Evolutionary conservation across 2,113 vertebrate species (phyloP), one percentile per base, ranked within the genome.

Genomic region (Gopherus flavomarginatus): DNA sequence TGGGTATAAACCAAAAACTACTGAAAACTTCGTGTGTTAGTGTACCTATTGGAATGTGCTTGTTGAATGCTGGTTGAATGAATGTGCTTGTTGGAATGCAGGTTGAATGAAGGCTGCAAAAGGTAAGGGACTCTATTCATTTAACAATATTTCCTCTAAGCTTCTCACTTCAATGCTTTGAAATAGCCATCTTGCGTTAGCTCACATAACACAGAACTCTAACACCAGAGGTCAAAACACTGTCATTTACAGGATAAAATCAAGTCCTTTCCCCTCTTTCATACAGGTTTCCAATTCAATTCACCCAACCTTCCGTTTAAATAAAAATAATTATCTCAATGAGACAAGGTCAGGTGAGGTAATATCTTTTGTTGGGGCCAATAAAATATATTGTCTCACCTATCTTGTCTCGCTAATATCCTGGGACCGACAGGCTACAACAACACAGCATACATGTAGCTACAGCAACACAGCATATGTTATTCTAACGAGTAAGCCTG

Each of bases 1-100:
- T 92, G 81, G 90, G 53, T 89, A 85, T 53, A 89, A 92, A 86
- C 52, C 49, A 85, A 91, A 94, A 72, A 84, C 81, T 65, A 95
- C 83, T 93, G 95, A 97, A 96, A 35, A 92, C 62, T 11, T 86
- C 85, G 89, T 81, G 79, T 10, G 26, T 57, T 52, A 53, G 29
- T 88, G 52, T 93, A 54, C 83, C 6, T 75, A 53, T 86, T 89
- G 82, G 56, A 49, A 89, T 0, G 0, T 81, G 90, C 69, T 13
- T 92, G 57, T 92, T 86, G 29, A 54, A 81, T 50, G 19, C 54
- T n/a, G 38, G 26, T 85, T 86, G 53, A 87, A 31, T 0, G 1
- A 78, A 54, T 0, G 0, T 81, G 90, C 69, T 13, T 92, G 57
- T 92, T 86, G 94, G 29, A 54, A 81, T 50, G 19, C 54, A 42